A percentile compares a stretch with the other conserved stretches of the same genome.
Conservation (phyloP, 2,113 vertebrate species). For the Girardinichthys multiradiatus region DNA sequence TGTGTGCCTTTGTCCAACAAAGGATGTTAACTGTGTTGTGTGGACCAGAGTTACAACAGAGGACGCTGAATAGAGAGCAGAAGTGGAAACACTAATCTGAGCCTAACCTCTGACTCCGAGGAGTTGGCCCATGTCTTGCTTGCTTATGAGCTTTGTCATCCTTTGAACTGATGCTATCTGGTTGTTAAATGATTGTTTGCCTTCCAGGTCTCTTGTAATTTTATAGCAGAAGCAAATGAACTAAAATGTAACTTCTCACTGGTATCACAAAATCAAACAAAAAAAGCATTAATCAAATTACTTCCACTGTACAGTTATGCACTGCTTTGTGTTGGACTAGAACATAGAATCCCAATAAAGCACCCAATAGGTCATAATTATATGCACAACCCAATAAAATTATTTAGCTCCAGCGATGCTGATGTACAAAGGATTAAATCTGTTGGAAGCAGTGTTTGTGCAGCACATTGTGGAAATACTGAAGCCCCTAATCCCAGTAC, state of each 20-base stretch:
- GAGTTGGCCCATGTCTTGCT: constrained; percentile 35
- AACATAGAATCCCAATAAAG: no score
- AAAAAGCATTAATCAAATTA: no score
- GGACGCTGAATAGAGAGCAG: constrained; percentile 53
- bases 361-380: no score
- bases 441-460: constrained; percentile 46
- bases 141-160: constrained; percentile 39
- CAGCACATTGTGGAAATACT: constrained; percentile 20
- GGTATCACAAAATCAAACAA: constrained; percentile 8
- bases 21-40: constrained; percentile 58
- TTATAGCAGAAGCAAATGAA: constrained; percentile 5
- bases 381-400: constrained; percentile 26
- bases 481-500: constrained; percentile 19
- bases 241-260: constrained; percentile 12
- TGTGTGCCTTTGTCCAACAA: constrained; percentile 51
- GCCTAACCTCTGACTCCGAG: constrained; percentile 54
- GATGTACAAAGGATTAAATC: constrained; percentile 24
- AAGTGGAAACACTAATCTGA: constrained; percentile 65
- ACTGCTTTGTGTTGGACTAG: no score
- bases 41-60: constrained; percentile 51
- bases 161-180: constrained; percentile 53
- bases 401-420: constrained; percentile 3
- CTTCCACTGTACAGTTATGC: no score
- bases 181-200: constrained; percentile 16
- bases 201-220: constrained; percentile 4